Conservation (phyloP, 2,797 vertebrate species). For the Aulostomus chinensis region DNA sequence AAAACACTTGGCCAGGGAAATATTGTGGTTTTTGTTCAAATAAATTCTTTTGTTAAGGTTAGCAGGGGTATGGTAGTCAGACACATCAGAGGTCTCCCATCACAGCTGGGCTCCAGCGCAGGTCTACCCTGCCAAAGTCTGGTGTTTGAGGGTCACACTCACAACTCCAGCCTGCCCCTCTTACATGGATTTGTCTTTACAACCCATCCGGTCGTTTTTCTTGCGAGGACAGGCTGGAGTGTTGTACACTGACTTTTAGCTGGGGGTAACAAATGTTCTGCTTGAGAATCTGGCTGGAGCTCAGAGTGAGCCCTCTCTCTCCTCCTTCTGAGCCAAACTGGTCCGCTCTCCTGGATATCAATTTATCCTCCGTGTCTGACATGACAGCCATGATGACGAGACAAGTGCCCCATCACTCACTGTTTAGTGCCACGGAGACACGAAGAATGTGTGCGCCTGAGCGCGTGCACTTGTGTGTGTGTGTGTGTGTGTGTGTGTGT, state of each 20-base stretch:
- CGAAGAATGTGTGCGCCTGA: neutral
- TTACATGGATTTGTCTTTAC: too few relatives aligned
- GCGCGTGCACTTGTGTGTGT: constrained; percentile 2
- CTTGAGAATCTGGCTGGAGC: neutral
- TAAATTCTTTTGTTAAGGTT: too few relatives aligned
- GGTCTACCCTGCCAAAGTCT: too few relatives aligned
- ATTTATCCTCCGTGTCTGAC: constrained; percentile 43
- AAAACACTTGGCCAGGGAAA: too few relatives aligned
- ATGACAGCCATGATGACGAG: constrained; percentile 57
- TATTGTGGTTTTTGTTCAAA: too few relatives aligned
- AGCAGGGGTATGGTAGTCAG: too few relatives aligned
- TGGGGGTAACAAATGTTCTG: neutral
- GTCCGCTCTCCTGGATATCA: constrained; percentile 25
- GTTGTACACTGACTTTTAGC: neutral
- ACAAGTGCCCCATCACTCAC: constrained; percentile 55
- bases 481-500: constrained; percentile 4
- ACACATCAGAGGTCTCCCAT: too few relatives aligned
- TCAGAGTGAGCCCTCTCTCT: constrained; percentile 9
- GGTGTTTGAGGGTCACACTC: too few relatives aligned
- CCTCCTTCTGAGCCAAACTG: constrained; percentile 14
- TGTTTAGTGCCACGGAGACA: constrained; percentile 22
- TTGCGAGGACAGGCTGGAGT: neutral
- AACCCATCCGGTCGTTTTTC: too few relatives aligned
- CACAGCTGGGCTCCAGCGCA: too few relatives aligned
- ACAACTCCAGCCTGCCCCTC: too few relatives aligned